These are phyloP conservation scores for Erynnis tages DNA, from an alignment of 2,888 invertebrate species.

Conservation along the genomic window DNA sequence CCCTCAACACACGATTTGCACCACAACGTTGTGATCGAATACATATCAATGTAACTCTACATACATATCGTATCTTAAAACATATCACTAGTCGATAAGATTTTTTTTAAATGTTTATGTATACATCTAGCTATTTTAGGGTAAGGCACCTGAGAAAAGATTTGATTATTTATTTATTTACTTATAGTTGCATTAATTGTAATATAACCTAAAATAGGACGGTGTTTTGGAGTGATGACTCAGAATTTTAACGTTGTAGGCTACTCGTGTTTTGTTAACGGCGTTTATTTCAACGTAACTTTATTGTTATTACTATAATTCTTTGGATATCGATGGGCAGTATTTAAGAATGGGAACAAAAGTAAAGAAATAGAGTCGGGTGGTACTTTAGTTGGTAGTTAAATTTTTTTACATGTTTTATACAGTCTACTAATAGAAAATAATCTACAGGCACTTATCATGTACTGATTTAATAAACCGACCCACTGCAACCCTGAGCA, in stretches of 20 bases:
- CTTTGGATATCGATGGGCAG: constrained; percentile 37
- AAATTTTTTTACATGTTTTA: constrained; percentile 38
- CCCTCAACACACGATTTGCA: constrained; percentile 31
- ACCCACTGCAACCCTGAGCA: constrained; percentile 77
- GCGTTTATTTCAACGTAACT: constrained; percentile 26
- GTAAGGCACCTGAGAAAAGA: constrained; percentile 51
- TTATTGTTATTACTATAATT: background rate
- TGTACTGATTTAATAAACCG: constrained; percentile 75
- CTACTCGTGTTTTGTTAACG: constrained; percentile 25
- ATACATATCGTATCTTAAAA: constrained; percentile 49
- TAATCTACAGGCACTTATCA: constrained; percentile 50
- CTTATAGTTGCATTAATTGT: constrained; percentile 44
- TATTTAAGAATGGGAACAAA: constrained; percentile 49
- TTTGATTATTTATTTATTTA: constrained; percentile 41
- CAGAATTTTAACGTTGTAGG: constrained; percentile 33
- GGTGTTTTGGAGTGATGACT: constrained; percentile 30
- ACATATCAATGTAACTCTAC: constrained; percentile 56
- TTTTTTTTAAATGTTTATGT: constrained; percentile 74
- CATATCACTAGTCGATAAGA: constrained; percentile 70
- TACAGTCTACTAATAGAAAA: constrained; percentile 43
- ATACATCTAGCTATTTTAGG: constrained; percentile 66
- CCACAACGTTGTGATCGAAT: constrained; percentile 63
- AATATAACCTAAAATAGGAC: constrained; percentile 29
- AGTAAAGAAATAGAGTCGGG: constrained; percentile 32
- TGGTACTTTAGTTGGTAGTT: constrained; percentile 32